Conservation (phyloP, 1,140 invertebrate species). For the Scaptodrosophila lebanonensis region DNA sequence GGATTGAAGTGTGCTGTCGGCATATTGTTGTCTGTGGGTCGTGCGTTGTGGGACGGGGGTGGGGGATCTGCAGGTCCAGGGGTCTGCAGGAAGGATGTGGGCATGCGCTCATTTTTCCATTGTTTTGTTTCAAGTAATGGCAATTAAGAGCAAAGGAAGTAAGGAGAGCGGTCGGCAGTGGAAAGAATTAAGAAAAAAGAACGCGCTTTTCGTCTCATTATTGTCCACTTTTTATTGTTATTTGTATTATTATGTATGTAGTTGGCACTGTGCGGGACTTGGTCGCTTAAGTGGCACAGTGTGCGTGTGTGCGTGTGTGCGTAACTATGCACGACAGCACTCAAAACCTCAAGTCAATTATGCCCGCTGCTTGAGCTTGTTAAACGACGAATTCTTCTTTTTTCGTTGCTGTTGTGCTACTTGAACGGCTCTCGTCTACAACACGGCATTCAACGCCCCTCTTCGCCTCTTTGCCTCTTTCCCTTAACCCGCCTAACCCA, state of each 20-base stretch:
- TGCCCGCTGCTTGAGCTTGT: constrained; percentile 59
- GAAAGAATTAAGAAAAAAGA: too few species aligned
- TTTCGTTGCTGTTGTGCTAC: constrained; percentile 3
- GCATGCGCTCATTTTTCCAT: constrained; percentile 5
- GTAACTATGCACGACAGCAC: constrained; percentile 25
- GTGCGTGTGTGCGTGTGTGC: constrained; percentile 8
- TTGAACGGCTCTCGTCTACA: constrained; percentile 22
- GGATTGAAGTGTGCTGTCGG: constrained; percentile 7
- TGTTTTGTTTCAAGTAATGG: constrained; percentile 62
- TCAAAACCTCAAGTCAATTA: constrained; percentile 62
- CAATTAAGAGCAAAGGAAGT: constrained; percentile 64
- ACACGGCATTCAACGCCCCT: constrained; percentile 15
- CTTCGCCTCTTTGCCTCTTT: constrained; percentile 6
- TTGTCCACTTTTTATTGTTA: constrained; percentile 5
- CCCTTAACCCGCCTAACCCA: constrained; percentile 7
- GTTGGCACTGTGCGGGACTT: constrained; percentile 14
- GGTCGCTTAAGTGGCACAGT: background rate
- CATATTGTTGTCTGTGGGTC: too few species aligned
- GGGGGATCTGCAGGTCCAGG: background rate
- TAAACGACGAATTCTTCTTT: constrained; percentile 35
- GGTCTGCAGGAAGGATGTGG: background rate
- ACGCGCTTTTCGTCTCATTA: constrained; percentile 17
- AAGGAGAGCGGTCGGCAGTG: too few species aligned
- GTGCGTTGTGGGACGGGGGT: too few species aligned
- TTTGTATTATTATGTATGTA: constrained; percentile 7